phyloP scores from a whole-genome alignment of 2,888 invertebrate genomes.

The Oligia strigilis region DNA sequence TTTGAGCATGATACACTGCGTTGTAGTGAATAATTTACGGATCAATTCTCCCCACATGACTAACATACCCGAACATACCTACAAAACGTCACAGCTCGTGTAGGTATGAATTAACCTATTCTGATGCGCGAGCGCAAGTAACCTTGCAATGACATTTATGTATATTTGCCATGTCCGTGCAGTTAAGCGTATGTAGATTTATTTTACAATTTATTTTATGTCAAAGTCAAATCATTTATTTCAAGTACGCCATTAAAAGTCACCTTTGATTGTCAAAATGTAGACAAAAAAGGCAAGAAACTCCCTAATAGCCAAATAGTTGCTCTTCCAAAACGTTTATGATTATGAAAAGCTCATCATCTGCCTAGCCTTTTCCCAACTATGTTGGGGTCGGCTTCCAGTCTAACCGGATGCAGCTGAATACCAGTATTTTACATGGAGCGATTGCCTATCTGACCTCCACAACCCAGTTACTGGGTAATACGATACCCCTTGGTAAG shows the following conservation, averaged over 20 bases:
- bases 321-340: too few relatives aligned
- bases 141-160: constrained; percentile 45
- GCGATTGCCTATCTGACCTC: too few relatives aligned
- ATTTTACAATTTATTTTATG: background rate
- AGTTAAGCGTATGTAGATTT: background rate
- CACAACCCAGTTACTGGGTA: too few relatives aligned
- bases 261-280: background rate
- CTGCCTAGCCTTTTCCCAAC: too few relatives aligned
- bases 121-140: constrained; percentile 29
- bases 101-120: constrained; percentile 11
- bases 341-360: too few relatives aligned
- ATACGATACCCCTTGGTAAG: too few relatives aligned
- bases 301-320: too few relatives aligned
- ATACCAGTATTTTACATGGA: too few relatives aligned
- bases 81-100: constrained; percentile 9
- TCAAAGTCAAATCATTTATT: too few relatives aligned
- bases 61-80: constrained; percentile 1
- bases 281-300: background rate
- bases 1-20: background rate
- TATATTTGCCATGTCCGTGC: constrained; percentile 21
- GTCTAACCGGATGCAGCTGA: too few relatives aligned
- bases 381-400: too few relatives aligned
- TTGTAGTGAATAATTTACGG: background rate
- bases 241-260: background rate
- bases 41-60: background rate